Evolutionary conservation across 2,888 invertebrate species (phyloP).

Genomic region (Hirtodrosophila histrioides): DNA sequence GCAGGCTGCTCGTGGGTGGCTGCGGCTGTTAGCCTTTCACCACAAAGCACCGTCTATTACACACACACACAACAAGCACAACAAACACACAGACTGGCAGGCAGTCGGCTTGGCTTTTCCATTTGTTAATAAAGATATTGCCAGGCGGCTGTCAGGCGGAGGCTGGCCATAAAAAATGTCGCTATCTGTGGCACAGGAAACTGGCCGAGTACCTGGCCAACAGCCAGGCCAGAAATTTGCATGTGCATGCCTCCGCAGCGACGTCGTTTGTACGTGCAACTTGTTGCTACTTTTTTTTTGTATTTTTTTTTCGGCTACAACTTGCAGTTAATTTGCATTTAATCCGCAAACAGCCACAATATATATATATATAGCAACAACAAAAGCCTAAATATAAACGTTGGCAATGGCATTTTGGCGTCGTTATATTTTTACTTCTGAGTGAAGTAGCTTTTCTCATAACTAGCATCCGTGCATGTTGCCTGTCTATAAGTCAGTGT

Average conservation of each 20-base stretch:
- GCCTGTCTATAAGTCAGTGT: constrained; percentile 44
- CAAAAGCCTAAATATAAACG: constrained; percentile 49
- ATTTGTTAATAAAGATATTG: constrained; percentile 73
- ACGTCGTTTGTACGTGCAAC: constrained; percentile 65
- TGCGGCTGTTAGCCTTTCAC: constrained; percentile 62
- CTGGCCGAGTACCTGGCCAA: constrained; percentile 30
- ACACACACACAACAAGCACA: constrained; percentile 34
- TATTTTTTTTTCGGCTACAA: constrained; percentile 44
- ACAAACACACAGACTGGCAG: constrained; percentile 26
- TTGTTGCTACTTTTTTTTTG: constrained; percentile 52
- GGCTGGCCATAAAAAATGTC: constrained; percentile 66
- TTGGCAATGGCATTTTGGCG: constrained; percentile 50
- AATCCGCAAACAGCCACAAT: constrained; percentile 54
- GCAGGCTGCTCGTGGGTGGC: constrained; percentile 69
- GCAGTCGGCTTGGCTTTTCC: constrained; percentile 30
- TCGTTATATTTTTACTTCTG: constrained; percentile 41
- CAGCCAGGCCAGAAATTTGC: constrained; percentile 56
- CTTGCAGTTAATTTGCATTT: constrained; percentile 77
- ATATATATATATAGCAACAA: constrained; percentile 14
- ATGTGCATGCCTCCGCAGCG: constrained; percentile 47
- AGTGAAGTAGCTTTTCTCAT: constrained; percentile 37
- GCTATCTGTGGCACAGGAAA: constrained; percentile 74
- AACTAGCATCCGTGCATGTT: constrained; percentile 42
- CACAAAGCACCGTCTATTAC: constrained; percentile 45
- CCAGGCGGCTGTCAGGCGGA: constrained; percentile 46